phyloP scores from a whole-genome alignment of 2,888 invertebrate genomes.

The Lasioglossum vierecki region DNA sequence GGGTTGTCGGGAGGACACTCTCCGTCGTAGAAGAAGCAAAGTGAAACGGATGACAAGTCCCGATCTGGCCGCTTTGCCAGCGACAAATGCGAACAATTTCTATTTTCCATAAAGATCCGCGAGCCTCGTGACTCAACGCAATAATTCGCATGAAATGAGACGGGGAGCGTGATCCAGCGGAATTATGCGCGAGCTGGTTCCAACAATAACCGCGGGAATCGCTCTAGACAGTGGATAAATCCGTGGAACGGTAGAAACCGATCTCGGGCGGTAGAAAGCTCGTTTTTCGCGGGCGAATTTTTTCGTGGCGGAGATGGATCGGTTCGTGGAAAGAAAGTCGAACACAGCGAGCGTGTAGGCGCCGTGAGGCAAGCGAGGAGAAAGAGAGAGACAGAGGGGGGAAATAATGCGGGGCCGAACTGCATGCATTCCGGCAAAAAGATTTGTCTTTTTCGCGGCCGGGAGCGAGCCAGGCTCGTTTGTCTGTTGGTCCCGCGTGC shows the following conservation, averaged over 20 bases:
- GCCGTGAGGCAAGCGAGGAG: not conserved
- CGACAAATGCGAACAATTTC: too few relatives aligned
- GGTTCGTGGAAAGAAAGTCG: slow-evolving; percentile 30
- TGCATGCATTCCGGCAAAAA: slow-evolving; percentile 44
- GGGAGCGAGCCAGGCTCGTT: slow-evolving; percentile 32
- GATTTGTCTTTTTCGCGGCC: slow-evolving; percentile 46
- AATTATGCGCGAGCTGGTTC: not conserved
- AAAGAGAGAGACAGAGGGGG: not conserved
- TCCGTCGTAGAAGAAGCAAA: too few relatives aligned
- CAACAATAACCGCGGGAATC: not conserved
- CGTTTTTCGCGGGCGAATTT: slow-evolving; percentile 23
- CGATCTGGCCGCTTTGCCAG: too few relatives aligned
- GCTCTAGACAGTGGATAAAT: not conserved
- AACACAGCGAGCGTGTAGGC: slow-evolving; percentile 23
- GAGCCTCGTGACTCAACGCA: too few relatives aligned
- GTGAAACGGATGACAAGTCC: too few relatives aligned
- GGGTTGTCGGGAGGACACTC: too few relatives aligned
- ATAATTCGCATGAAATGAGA: too few relatives aligned
- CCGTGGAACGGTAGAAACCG: not conserved
- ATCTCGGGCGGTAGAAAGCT: not conserved
- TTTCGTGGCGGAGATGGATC: slow-evolving; percentile 20
- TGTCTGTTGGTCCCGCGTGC: slow-evolving; percentile 1
- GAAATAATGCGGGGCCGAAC: slow-evolving; percentile 37
- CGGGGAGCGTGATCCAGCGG: not conserved
- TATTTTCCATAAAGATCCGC: too few relatives aligned